phyloP scores from a whole-genome alignment of 2,113 vertebrate genomes.

The Oncorhynchus masou region DNA sequence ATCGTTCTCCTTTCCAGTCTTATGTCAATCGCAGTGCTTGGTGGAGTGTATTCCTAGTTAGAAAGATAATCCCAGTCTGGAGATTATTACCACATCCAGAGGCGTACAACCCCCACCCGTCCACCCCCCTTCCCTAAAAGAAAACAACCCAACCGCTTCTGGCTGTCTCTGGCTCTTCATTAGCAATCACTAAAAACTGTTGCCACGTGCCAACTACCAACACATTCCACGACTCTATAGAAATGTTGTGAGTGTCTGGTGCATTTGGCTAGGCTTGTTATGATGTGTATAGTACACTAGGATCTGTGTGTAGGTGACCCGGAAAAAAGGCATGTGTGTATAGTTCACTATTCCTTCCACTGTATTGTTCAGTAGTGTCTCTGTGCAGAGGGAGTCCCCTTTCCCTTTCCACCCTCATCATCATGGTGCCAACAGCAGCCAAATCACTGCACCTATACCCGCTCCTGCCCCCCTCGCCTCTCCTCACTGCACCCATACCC shows the following conservation, averaged over 20 bases:
- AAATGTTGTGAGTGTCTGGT: conserved; percentile 36
- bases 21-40: conserved; percentile 2
- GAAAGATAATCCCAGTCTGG: conserved; percentile 12
- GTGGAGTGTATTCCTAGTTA: conserved; percentile 30
- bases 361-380: conserved; percentile 40
- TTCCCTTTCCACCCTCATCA: conserved; percentile 20
- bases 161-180: conserved; percentile 36
- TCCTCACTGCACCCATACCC: too few relatives aligned
- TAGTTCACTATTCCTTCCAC: conserved; percentile 27
- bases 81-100: conserved; percentile 29
- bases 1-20: conserved; percentile 13
- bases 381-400: conserved; percentile 23
- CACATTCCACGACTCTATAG: conserved; percentile 18
- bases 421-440: conserved; percentile 46
- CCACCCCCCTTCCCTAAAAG: not conserved
- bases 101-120: conserved; percentile 28
- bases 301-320: conserved; percentile 43
- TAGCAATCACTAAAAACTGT: conserved; percentile 12
- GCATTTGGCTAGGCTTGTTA: conserved; percentile 33
- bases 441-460: conserved; percentile 34
- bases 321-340: conserved; percentile 37
- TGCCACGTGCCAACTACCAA: not conserved
- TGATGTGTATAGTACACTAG: conserved; percentile 35
- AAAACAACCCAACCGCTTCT: conserved; percentile 24
- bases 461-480: too few relatives aligned